Percentiles rank a stretch among this genome's conserved stretches.
Evolutionary conservation across 1,140 invertebrate genomes (phyloP).

Genomic region (Drosophila kikkawai): DNA sequence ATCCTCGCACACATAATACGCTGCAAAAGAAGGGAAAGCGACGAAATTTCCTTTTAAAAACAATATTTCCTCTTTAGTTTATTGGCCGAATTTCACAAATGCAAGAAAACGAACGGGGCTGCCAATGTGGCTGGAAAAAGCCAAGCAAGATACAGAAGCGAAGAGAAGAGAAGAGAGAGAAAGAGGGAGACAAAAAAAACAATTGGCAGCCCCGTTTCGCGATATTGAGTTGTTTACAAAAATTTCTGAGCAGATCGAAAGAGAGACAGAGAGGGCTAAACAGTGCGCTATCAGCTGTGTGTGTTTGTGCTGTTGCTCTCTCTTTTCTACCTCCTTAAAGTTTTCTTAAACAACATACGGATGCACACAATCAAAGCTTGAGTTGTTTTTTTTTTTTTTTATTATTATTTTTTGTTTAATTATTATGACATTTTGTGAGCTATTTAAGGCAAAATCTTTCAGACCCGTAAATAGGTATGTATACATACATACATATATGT

Average conservation of each 20-base stretch:
- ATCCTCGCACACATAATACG: constrained; percentile 46
- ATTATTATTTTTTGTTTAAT: constrained; percentile 4
- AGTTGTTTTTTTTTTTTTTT: constrained; percentile 1
- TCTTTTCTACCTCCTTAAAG: constrained; percentile 13
- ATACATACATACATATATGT: too few species aligned
- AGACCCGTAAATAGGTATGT: constrained; percentile 1
- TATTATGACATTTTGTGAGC: constrained; percentile 42
- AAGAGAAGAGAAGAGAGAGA: not conserved
- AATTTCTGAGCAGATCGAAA: constrained; percentile 39
- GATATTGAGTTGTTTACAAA: constrained; percentile 74
- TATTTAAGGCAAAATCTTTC: constrained; percentile 18
- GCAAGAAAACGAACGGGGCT: constrained; percentile 56
- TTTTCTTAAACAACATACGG: constrained; percentile 26
- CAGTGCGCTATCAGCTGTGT: constrained; percentile 41
- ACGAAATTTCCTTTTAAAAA: constrained; percentile 21
- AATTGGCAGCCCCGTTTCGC: constrained; percentile 61
- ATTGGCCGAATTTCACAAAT: constrained; percentile 70
- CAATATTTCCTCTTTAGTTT: constrained; percentile 8
- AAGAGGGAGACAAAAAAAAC: constrained; percentile 6
- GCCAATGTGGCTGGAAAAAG: constrained; percentile 56
- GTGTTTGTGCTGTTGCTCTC: constrained; percentile 28
- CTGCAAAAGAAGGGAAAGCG: constrained; percentile 40
- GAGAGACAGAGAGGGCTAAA: constrained; percentile 21
- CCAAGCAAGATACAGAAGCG: constrained; percentile 1
- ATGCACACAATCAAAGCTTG: constrained; percentile 24